Evolutionary conservation across 2,797 vertebrate genomes (phyloP).

Genomic region (Myotis findleyi): DNA sequence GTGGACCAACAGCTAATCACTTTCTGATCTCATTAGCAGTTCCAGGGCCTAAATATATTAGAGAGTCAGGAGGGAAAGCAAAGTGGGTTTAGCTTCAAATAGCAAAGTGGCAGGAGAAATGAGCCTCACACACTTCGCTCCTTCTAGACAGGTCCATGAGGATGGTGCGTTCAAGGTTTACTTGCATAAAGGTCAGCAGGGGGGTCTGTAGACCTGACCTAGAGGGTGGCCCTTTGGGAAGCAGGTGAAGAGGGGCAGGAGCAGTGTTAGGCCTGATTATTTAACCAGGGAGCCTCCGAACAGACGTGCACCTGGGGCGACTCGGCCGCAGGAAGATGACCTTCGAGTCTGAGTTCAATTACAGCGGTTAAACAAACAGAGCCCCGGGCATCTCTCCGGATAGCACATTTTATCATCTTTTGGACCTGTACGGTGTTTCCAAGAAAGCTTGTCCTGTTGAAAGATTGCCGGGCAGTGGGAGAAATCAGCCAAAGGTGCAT

Average conservation of each 20-base stretch:
- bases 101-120: background rate
- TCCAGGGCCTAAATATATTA: background rate
- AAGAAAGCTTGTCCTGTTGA: constrained; percentile 72
- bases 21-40: constrained; percentile 58
- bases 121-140: background rate
- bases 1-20: constrained; percentile 4
- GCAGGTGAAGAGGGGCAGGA: background rate
- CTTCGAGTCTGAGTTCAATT: constrained; percentile 61
- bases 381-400: constrained; percentile 57
- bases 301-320: constrained; percentile 30
- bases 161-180: background rate
- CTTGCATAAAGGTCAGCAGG: background rate
- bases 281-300: background rate
- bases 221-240: background rate
- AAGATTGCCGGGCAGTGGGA: constrained; percentile 69
- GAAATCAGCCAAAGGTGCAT: constrained; percentile 70
- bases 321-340: constrained; percentile 41
- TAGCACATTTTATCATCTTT: constrained; percentile 63
- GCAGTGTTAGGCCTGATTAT: background rate
- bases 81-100: background rate
- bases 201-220: background rate
- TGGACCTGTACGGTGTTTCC: background rate
- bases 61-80: background rate
- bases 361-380: constrained; percentile 62
- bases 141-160: background rate